Base-by-base conservation (phyloP, 2,888 invertebrate genomes). In the Heliconius ethilla region DNA sequence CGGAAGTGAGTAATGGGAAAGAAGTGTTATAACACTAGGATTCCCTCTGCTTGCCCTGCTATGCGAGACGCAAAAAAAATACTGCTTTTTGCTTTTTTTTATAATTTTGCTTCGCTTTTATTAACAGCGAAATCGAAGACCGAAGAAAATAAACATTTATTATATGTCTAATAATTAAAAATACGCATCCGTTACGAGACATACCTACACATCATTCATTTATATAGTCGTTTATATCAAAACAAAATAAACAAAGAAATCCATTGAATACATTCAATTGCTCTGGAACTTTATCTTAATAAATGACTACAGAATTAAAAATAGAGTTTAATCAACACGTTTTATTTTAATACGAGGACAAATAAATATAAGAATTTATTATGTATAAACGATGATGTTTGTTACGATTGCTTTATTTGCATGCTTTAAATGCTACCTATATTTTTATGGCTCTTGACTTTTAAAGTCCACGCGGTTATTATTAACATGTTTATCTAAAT, bases 221-320 rank as follows among this genome's bases (percentile, higher is more conserved):
- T 45, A 66, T 65, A 62, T 33, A 45, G 3, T 4, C 33, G 3
- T 25, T 18, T 7, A 45, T 55, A 67, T 55, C 11, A n/a, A 37
- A 27, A 13, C 40, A 66, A 37, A 37, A 37, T 33, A 76, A 70
- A 73, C 55, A 66, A 72, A 72, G 37, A 66, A 59, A 55, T 76
- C 27, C 18, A 40, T 65, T 65, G 63, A 76, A 63, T 59, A 73
- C 55, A 59, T 76, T 55, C 25, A 73, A 73, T 59, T 74, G 72
- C 67, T 67, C 29, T 45, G 73, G 45, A 66, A 66, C 37, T 75
- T 75, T 75, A 75, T 79, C 76, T 66, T 77, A 72, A 45, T 75
- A 70, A 79, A 77, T 75, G 75, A 79, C 69, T 70, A 59, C 37
- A 70, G 76, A 65, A 40, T 72, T 77, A 77, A 77, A 75, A 79